Evolutionary conservation across 2,113 vertebrate species (phyloP).

Genomic region (Lycaon pictus): DNA sequence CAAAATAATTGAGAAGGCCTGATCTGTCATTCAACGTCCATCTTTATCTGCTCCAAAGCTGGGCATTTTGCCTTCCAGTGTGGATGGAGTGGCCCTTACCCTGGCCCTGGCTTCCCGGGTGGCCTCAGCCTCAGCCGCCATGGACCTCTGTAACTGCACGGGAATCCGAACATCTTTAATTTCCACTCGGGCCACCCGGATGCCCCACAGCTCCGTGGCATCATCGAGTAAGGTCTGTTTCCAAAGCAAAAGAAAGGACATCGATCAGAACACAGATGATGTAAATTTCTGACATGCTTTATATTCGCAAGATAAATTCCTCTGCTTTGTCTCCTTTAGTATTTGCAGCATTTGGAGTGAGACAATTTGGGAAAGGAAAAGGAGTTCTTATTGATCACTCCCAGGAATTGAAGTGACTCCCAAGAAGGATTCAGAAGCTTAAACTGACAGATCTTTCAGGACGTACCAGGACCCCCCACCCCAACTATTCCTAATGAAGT

Average conservation of each 20-base stretch:
- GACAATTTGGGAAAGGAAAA: background rate
- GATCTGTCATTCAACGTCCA: too few species aligned
- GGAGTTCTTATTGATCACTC: background rate
- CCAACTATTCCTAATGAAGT: background rate
- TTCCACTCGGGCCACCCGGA: conserved; percentile 92
- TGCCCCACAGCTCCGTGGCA: conserved; percentile 91
- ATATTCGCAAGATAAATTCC: background rate
- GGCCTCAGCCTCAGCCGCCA: conserved; percentile 94
- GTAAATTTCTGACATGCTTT: background rate
- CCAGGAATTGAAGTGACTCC: background rate
- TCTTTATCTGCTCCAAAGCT: accelerated
- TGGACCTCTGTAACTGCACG: conserved; percentile 91
- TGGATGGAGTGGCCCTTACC: conserved; percentile 82
- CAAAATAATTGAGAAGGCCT: background rate
- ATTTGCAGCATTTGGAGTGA: background rate
- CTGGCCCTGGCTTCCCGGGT: conserved; percentile 91
- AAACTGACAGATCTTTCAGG: background rate
- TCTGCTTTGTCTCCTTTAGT: background rate
- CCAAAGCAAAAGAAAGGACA: background rate
- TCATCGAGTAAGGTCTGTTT: conserved; percentile 88
- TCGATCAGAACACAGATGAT: background rate
- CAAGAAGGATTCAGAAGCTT: background rate
- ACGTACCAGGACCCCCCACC: background rate
- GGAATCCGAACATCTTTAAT: conserved; percentile 94
- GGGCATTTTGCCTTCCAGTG: accelerated